Percentiles rank a stretch among this genome's conserved stretches.
Conservation (phyloP, 2,113 vertebrate species). For the Chiloscyllium plagiosum region DNA sequence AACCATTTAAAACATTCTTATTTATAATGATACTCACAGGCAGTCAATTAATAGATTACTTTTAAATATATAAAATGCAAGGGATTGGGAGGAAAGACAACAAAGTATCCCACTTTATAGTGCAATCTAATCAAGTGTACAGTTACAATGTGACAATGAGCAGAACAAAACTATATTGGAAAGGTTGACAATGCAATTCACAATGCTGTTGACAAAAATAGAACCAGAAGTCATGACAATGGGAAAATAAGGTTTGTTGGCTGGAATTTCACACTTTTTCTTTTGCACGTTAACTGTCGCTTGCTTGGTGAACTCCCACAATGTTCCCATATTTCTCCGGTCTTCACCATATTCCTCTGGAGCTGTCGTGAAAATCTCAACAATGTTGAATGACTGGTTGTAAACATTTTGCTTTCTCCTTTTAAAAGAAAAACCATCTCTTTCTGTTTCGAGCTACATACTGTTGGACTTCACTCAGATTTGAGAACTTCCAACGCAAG, state of each 20-base stretch:
- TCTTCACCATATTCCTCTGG: background rate
- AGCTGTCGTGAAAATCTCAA: background rate
- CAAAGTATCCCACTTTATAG: background rate
- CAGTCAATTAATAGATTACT: background rate
- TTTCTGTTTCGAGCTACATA: background rate
- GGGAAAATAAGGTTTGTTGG: background rate
- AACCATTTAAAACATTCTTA: background rate
- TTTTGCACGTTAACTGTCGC: background rate
- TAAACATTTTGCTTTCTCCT: background rate
- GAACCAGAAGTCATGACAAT: no score
- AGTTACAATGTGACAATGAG: no score
- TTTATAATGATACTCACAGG: background rate
- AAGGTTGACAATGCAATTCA: background rate
- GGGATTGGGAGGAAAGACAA: background rate
- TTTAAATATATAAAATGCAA: background rate
- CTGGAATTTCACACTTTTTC: background rate
- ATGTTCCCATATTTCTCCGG: background rate
- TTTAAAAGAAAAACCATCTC: background rate
- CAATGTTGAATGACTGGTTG: background rate
- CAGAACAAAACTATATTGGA: background rate
- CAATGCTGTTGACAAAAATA: background rate
- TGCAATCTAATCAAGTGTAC: background rate
- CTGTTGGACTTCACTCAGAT: background rate
- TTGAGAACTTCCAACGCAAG: background rate
- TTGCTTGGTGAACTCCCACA: background rate